phyloP scores from a whole-genome alignment of 2,888 invertebrate genomes.

The Antheraea yamamai region DNA sequence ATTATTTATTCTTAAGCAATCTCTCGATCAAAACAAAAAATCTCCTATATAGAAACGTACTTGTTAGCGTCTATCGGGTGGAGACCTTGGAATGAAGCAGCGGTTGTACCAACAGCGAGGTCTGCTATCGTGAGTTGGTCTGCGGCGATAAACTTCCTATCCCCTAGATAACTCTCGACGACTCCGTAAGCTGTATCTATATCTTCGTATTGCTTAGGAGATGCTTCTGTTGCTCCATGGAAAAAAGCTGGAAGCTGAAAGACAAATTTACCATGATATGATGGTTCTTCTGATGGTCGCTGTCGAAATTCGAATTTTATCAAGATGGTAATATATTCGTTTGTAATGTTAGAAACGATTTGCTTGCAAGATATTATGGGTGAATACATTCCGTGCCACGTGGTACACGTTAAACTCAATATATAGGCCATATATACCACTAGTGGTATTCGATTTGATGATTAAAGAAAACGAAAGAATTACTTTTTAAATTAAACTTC shows the following conservation, averaged over 20 bases:
- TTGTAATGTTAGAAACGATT: too few relatives aligned
- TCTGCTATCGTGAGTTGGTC: slow-evolving; percentile 52
- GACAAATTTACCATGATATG: background rate
- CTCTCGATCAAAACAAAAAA: background rate
- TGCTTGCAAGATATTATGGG: too few relatives aligned
- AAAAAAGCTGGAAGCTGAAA: slow-evolving; percentile 38
- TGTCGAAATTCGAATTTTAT: too few relatives aligned
- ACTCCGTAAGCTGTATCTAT: slow-evolving; percentile 42
- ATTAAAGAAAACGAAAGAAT: too few relatives aligned
- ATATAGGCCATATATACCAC: too few relatives aligned
- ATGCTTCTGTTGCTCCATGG: slow-evolving; percentile 28
- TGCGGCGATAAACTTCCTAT: slow-evolving; percentile 39
- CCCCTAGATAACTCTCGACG: slow-evolving; percentile 42
- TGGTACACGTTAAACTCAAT: too few relatives aligned
- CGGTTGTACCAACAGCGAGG: slow-evolving; percentile 45
- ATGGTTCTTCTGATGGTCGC: too few relatives aligned
- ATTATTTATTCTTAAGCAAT: too few relatives aligned
- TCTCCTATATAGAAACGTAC: slow-evolving; percentile 42
- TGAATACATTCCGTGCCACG: too few relatives aligned
- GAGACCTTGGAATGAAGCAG: slow-evolving; percentile 39
- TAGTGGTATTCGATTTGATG: too few relatives aligned
- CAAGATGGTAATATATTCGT: too few relatives aligned
- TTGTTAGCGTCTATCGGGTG: slow-evolving; percentile 41
- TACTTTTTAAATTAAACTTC: too few relatives aligned
- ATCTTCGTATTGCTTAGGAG: slow-evolving; percentile 30